A percentile compares a stretch with the other conserved stretches of the same genome.
Evolutionary conservation across 2,888 invertebrate species (phyloP).

Genomic region (Aphodius granarius): DNA sequence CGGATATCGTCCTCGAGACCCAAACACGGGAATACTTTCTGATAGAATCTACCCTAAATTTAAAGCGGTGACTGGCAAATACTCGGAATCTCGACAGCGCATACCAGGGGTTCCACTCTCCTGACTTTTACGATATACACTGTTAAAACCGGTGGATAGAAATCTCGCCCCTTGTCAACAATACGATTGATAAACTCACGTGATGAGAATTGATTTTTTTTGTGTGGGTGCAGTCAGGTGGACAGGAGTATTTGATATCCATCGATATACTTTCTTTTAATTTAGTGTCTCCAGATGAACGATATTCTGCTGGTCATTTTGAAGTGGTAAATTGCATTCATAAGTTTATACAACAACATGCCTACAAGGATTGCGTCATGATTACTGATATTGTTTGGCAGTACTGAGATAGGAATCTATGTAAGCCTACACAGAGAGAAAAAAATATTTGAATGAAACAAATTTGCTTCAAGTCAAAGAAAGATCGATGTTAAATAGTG

Average conservation of each 20-base stretch:
- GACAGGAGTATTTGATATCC: not conserved
- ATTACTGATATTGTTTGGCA: too few species aligned
- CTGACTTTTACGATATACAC: conserved; percentile 14
- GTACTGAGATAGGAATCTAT: too few species aligned
- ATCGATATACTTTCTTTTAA: not conserved
- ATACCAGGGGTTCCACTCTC: conserved; percentile 26
- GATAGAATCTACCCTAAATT: conserved; percentile 51
- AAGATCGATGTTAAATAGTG: too few species aligned
- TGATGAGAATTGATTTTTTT: not conserved
- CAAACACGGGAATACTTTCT: conserved; percentile 33
- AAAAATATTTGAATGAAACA: too few species aligned
- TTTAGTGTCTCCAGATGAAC: not conserved
- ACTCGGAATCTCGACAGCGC: conserved; percentile 34
- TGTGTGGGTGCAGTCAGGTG: not conserved
- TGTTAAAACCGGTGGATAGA: conserved; percentile 18
- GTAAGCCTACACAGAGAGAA: too few species aligned
- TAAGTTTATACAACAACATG: too few species aligned
- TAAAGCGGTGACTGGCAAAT: conserved; percentile 51
- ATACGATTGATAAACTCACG: not conserved
- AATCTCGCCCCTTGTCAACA: not conserved
- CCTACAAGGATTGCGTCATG: too few species aligned
- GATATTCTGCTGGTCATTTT: not conserved
- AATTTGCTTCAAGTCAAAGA: too few species aligned
- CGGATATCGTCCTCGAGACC: conserved; percentile 28
- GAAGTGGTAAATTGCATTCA: too few species aligned